These are phyloP conservation scores for Pachyseris speciosa DNA, from an alignment of 64 coral and sea anemone genomes.

Conservation along the genomic window DNA sequence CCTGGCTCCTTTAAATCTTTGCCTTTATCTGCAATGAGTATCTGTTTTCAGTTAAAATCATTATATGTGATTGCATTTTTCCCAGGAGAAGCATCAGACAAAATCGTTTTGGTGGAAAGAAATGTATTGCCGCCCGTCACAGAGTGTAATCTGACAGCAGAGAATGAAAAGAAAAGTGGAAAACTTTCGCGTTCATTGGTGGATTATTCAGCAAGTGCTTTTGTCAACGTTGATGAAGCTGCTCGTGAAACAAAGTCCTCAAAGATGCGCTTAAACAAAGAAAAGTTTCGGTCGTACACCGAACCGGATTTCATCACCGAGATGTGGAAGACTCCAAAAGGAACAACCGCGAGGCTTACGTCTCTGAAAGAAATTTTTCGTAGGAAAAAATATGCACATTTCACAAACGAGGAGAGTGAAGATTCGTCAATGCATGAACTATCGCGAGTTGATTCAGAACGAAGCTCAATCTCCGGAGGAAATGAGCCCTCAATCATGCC, in stretches of 20 bases:
- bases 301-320: neutral
- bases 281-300: neutral
- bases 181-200: neutral
- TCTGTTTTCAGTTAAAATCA: no score
- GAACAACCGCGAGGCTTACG: neutral
- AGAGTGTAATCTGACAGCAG: neutral
- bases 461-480: neutral
- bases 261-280: neutral
- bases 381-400: conserved; percentile 8
- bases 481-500: neutral
- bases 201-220: neutral
- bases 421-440: neutral
- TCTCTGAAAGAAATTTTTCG: neutral
- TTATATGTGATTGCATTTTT: neutral
- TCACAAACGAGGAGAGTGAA: neutral
- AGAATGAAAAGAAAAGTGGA: neutral
- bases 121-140: neutral
- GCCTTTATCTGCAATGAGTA: no score
- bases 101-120: neutral
- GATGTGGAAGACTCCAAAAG: conserved; percentile 10
- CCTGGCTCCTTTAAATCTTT: no score
- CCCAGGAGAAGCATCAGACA: neutral
- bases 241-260: neutral
- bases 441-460: neutral
- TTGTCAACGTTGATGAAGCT: neutral